Evolutionary conservation across 2,888 invertebrate species (phyloP), one percentile per base, ranked within the genome.

Genomic region (Ophion ventricosus): DNA sequence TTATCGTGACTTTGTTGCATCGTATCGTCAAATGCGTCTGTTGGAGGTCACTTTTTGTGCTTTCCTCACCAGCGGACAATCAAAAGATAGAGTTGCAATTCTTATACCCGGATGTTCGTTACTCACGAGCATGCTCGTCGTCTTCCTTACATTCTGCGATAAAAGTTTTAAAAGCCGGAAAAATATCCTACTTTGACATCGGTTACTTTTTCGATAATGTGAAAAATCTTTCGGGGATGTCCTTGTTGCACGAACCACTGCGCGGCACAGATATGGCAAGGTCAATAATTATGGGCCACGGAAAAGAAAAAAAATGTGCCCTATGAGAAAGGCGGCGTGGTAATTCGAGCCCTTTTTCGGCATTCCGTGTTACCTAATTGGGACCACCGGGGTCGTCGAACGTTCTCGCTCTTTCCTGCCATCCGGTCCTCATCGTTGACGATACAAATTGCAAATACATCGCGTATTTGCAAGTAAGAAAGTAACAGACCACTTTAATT

Each of bases 351-450:
- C 89, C 89, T 89, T 89, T 89, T 89, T 89, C 87, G 89, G 86
- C 88, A 86, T 90, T 84, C 87, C 85, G 83, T 80, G 88, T 90
- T 89, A 91, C 91, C 90, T 91, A 91, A 91, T 91, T 91, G 91
- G 91, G 91, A 91, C 91, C 91, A 91, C 91, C 91, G 79, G 88
- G 89, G 82, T 90, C 80, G 90, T 76, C 80, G 80, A 40, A 59
- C 59, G 35, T 23, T 59, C 25, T 25, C 26, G 23, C 23, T 59
- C n/a, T 35, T 67, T 35, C 25, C 67, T 23, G 14, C 73, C 73
- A 49, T 74, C 26, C 25, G 10, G 63, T 54, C n/a, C 57, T 26
- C 23, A 14, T 63, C 64, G n/a, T 14, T 70, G 49, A 54, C 69
- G 54, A 69, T 74, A 80, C 77, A 67, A 81, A 69, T 14, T 72